Conservation (phyloP, 2,113 vertebrate species). For the Caretta caretta region DNA sequence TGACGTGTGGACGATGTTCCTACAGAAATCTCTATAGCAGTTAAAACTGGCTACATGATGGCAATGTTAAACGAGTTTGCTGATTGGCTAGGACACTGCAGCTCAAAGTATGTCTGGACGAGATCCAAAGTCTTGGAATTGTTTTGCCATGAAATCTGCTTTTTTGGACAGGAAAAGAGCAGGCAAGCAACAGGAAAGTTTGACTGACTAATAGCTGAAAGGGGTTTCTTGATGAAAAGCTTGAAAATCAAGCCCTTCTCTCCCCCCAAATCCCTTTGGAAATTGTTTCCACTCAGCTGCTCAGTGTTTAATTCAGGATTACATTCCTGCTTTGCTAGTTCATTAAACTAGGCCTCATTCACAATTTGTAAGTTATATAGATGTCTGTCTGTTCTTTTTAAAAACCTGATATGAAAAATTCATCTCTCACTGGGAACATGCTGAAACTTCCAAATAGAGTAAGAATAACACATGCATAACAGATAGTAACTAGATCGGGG, state of each 20-base stretch:
- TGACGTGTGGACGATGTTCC: conserved; percentile 49
- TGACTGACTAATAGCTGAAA: conserved; percentile 41
- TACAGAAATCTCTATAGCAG: not conserved
- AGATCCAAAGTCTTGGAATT: conserved; percentile 70
- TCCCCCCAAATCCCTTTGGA: not conserved
- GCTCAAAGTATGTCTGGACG: conserved; percentile 53
- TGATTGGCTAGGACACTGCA: conserved; percentile 56
- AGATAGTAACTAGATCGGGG: not conserved
- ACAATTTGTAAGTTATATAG: not conserved
- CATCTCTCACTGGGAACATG: not conserved
- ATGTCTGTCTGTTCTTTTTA: not conserved
- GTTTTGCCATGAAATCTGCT: conserved; percentile 74
- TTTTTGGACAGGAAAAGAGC: conserved; percentile 64
- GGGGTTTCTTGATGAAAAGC: conserved; percentile 53
- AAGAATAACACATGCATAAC: not conserved
- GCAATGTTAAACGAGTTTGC: conserved; percentile 60
- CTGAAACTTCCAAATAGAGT: not conserved
- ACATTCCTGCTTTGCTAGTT: not conserved
- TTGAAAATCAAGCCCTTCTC: conserved; percentile 68
- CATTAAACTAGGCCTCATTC: not conserved
- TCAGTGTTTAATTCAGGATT: not conserved
- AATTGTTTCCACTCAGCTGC: accelerated
- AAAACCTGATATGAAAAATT: not conserved
- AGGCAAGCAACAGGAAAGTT: conserved; percentile 35
- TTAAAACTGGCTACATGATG: conserved; percentile 48